A percentile compares a stretch with the other conserved stretches of the same genome.
phyloP scores from a whole-genome alignment of 1,140 invertebrate genomes.

The Drosophila jambulina region DNA sequence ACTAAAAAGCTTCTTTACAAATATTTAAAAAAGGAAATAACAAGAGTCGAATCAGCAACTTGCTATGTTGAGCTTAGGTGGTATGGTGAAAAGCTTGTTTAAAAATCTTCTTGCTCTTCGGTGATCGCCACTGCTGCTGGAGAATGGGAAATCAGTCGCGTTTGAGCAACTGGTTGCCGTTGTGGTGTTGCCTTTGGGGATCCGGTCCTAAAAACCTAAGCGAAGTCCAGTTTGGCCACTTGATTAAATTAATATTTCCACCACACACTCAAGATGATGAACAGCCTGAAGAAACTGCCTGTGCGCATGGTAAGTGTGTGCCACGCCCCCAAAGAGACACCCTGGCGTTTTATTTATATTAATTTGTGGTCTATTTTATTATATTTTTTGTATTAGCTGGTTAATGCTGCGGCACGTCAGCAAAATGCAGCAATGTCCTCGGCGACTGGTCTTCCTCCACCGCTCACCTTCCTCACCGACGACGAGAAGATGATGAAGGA shows the following conservation, averaged over 20 bases:
- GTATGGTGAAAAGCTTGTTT: conserved; percentile 53
- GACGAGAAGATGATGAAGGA: conserved; percentile 92
- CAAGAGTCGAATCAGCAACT: too few relatives aligned
- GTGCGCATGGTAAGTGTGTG: conserved; percentile 76
- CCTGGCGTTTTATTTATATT: conserved; percentile 8
- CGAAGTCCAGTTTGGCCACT: conserved; percentile 49
- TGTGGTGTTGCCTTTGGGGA: conserved; percentile 23
- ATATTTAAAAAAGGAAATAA: too few relatives aligned
- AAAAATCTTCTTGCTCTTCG: conserved; percentile 56
- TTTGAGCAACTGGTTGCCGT: conserved; percentile 55
- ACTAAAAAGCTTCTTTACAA: too few relatives aligned
- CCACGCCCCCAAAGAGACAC: conserved; percentile 13
- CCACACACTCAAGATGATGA: conserved; percentile 68
- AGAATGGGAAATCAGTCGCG: conserved; percentile 67
- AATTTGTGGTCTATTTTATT: conserved; percentile 5
- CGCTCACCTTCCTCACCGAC: conserved; percentile 90
- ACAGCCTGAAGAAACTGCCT: conserved; percentile 80
- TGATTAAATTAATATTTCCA: conserved; percentile 36
- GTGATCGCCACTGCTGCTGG: conserved; percentile 52
- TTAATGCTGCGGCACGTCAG: conserved; percentile 76
- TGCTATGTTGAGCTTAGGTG: conserved; percentile 22
- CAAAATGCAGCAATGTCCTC: conserved; percentile 76
- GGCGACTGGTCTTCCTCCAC: conserved; percentile 79
- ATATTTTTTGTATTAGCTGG: conserved; percentile 58
- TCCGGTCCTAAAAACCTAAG: conserved; percentile 1